phyloP scores from a whole-genome alignment of 1,140 invertebrate genomes.

The Eurosta solidaginis region DNA sequence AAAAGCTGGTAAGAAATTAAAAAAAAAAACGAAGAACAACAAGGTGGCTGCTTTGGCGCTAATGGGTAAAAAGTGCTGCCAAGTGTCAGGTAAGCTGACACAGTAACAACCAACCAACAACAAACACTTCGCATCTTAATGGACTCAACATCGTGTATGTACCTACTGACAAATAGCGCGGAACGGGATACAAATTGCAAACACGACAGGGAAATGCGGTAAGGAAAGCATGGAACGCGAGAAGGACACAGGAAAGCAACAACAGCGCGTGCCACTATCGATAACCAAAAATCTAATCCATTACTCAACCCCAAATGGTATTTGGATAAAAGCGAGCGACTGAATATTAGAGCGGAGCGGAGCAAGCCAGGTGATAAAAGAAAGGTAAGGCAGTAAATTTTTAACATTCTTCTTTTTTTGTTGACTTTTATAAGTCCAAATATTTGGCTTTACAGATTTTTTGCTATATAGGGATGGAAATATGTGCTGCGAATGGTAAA shows the following conservation, averaged over 20 bases:
- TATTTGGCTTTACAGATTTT: neutral
- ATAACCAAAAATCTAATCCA: conserved; percentile 27
- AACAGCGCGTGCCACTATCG: neutral
- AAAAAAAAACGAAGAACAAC: neutral
- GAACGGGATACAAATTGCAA: neutral
- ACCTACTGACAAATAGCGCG: neutral
- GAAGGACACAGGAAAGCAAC: neutral
- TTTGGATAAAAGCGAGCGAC: neutral
- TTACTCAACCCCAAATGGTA: conserved; percentile 28
- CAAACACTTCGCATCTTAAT: conserved; percentile 6
- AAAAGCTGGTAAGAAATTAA: too few relatives aligned
- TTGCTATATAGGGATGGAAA: neutral
- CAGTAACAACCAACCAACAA: neutral
- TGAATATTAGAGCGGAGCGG: neutral
- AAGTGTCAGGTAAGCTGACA: neutral
- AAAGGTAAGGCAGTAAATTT: neutral
- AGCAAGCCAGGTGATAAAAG: neutral
- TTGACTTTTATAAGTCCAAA: neutral
- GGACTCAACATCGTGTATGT: neutral
- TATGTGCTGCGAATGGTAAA: neutral
- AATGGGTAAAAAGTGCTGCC: neutral
- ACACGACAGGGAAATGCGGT: neutral
- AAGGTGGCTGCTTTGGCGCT: neutral
- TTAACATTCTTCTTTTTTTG: neutral
- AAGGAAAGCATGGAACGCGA: neutral